Evolutionary conservation across 2,113 vertebrate genomes (phyloP).

Genomic region (Takifugu flavidus): DNA sequence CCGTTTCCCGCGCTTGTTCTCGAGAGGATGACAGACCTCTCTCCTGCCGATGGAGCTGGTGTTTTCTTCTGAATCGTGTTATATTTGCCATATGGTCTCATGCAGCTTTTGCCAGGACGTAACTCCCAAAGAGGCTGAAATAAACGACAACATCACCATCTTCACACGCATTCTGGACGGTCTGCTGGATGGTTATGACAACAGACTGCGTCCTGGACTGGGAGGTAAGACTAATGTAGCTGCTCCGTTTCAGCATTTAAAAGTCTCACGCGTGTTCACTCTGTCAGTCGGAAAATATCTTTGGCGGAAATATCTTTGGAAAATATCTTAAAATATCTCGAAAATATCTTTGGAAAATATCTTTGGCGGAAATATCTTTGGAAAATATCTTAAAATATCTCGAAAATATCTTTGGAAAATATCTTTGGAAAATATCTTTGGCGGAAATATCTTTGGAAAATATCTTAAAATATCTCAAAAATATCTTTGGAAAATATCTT

Average conservation of each 20-base stretch:
- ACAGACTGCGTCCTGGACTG: constrained; percentile 90
- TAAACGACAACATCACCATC: constrained; percentile 94
- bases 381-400: too few species aligned
- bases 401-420: too few species aligned
- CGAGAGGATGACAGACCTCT: neutral
- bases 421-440: too few species aligned
- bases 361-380: too few species aligned
- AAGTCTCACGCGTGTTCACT: constrained; percentile 2
- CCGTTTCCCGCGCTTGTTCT: neutral
- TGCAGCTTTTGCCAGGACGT: constrained; percentile 85
- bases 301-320: neutral
- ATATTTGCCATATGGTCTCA: neutral
- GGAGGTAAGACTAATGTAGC: constrained; percentile 77
- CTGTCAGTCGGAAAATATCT: constrained; percentile 1
- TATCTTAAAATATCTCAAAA: too few species aligned
- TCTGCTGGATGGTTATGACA: constrained; percentile 93
- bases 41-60: neutral
- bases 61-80: neutral
- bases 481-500: too few species aligned
- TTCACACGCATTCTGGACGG: constrained; percentile 95
- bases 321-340: too few species aligned
- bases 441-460: too few species aligned
- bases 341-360: too few species aligned
- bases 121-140: constrained; percentile 79
- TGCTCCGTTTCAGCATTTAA: constrained; percentile 8